A percentile compares a stretch with the other conserved stretches of the same genome.
Conservation (phyloP, 2,797 vertebrate species). For the Gymnocypris eckloni region DNA sequence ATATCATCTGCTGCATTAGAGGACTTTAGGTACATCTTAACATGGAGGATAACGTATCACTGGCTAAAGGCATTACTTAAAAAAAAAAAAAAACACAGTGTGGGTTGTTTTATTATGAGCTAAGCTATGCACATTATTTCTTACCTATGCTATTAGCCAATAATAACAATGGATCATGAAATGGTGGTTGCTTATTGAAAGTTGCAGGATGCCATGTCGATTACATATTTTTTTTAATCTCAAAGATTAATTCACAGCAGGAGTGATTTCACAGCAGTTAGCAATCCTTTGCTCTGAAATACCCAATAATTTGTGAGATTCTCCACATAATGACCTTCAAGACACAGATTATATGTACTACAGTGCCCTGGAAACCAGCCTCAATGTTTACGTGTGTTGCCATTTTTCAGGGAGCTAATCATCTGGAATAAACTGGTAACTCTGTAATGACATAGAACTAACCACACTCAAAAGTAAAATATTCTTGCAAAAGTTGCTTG, state of each 20-base stretch:
- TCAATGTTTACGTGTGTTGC: constrained; percentile 4
- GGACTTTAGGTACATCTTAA: constrained; percentile 3
- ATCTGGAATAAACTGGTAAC: neutral
- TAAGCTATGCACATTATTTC: neutral
- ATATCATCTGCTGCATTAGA: constrained; percentile 30
- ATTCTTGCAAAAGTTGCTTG: neutral
- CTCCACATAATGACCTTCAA: constrained; percentile 20
- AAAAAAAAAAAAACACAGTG: neutral
- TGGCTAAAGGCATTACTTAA: neutral
- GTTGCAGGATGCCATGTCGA: neutral
- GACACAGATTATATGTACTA: constrained; percentile 3
- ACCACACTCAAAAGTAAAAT: neutral
- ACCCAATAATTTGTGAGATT: constrained; percentile 1
- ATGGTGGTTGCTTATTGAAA: neutral
- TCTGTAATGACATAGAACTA: constrained; percentile 10
- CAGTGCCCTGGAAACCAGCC: neutral
- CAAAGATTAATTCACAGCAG: neutral
- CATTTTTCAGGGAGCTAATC: neutral
- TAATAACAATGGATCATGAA: neutral
- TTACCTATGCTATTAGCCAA: neutral
- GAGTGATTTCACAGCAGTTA: neutral
- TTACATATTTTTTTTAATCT: neutral
- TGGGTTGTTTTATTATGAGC: neutral
- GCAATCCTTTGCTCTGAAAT: constrained; percentile 3
- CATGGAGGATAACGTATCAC: constrained; percentile 10